Evolutionary conservation across 2,888 invertebrate genomes (phyloP).

Genomic region (Acanthosoma haemorrhoidale): DNA sequence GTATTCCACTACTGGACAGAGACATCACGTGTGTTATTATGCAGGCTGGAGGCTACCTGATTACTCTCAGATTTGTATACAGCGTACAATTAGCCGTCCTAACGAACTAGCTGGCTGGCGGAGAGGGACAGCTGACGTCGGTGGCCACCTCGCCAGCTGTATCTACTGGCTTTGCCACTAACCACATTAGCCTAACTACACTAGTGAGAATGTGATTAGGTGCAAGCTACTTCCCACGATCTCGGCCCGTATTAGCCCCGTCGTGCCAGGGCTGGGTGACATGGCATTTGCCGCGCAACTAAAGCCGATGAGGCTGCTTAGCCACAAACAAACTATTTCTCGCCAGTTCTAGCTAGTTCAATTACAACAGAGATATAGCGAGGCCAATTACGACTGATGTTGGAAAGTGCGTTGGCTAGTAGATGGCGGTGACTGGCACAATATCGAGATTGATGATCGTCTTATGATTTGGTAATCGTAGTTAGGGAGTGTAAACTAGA

Average conservation of each 20-base stretch:
- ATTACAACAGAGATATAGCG: background rate
- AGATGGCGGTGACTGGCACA: background rate
- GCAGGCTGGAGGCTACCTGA: no score
- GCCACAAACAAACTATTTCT: slow-evolving; percentile 10
- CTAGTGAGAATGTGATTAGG: background rate
- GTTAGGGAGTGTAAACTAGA: no score
- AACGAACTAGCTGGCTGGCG: no score
- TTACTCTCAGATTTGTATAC: no score
- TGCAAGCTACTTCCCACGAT: background rate
- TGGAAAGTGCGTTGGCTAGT: no score
- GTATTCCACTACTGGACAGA: no score
- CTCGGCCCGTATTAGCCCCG: background rate
- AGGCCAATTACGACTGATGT: no score
- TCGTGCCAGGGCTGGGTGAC: background rate
- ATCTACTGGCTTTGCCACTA: background rate
- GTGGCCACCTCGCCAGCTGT: background rate
- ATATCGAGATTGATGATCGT: no score
- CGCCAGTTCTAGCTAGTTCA: background rate
- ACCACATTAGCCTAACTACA: background rate
- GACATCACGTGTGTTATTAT: no score
- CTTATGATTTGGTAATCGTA: no score
- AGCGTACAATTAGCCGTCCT: no score
- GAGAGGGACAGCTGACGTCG: background rate
- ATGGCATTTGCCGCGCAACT: slow-evolving; percentile 8
- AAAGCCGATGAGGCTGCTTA: background rate